A percentile compares a stretch with the other conserved stretches of the same genome.
Evolutionary conservation across 2,888 invertebrate genomes (phyloP).

Genomic region (Drosophila kuntzei): DNA sequence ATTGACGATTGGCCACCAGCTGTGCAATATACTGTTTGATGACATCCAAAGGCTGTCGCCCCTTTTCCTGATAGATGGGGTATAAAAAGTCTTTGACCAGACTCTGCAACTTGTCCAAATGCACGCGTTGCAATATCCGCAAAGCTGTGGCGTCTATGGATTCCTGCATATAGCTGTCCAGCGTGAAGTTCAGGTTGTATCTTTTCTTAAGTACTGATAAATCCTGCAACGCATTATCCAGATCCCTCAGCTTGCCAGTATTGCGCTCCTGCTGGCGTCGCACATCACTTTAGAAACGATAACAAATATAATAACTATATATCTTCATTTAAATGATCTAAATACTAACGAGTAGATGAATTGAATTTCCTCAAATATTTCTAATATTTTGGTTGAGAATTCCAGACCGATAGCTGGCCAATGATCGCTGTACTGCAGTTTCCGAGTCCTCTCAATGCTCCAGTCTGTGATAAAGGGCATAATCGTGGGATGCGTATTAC

Average conservation of each 20-base stretch:
- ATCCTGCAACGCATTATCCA: slow-evolving; percentile 83
- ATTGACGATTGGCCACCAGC: slow-evolving; percentile 80
- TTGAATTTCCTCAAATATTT: slow-evolving; percentile 83
- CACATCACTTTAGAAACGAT: slow-evolving; percentile 76
- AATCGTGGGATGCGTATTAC: slow-evolving; percentile 83
- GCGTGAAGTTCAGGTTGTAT: slow-evolving; percentile 83
- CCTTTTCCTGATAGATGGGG: slow-evolving; percentile 84
- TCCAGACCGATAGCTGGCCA: slow-evolving; percentile 86
- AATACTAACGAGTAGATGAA: slow-evolving; percentile 83
- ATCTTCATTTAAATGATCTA: not conserved
- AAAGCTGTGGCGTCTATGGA: slow-evolving; percentile 84
- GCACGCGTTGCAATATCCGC: slow-evolving; percentile 83
- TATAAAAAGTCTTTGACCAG: slow-evolving; percentile 84
- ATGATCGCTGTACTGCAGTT: slow-evolving; percentile 82
- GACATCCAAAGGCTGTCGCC: slow-evolving; percentile 77
- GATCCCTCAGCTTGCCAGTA: slow-evolving; percentile 77
- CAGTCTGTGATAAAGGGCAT: slow-evolving; percentile 84
- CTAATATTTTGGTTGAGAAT: slow-evolving; percentile 82
- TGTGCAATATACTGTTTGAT: slow-evolving; percentile 83
- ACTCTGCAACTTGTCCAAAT: slow-evolving; percentile 82
- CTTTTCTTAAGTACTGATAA: slow-evolving; percentile 82
- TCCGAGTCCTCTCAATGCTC: slow-evolving; percentile 83
- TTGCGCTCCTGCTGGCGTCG: slow-evolving; percentile 83
- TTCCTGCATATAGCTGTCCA: slow-evolving; percentile 84
- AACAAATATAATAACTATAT: not conserved